Evolutionary conservation across 2,113 vertebrate species (phyloP).

Genomic region (Ovis canadensis): DNA sequence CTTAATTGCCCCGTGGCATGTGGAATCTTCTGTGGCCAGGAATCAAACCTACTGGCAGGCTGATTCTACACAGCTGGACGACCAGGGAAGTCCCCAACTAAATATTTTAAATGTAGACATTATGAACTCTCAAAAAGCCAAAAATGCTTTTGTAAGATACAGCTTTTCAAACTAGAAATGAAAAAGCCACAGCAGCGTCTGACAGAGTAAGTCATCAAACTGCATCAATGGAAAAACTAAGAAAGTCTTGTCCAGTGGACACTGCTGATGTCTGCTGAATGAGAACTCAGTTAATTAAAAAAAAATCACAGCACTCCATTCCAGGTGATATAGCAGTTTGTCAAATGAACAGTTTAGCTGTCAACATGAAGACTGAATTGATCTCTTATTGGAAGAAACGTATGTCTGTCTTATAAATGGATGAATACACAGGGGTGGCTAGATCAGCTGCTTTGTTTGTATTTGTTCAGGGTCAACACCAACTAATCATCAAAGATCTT

Average conservation of each 20-base stretch:
- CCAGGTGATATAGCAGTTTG: not conserved
- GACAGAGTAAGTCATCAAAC: not conserved
- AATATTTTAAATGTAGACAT: not conserved
- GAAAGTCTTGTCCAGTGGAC: not conserved
- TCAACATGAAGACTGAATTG: not conserved
- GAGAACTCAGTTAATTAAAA: not conserved
- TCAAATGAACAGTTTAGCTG: not conserved
- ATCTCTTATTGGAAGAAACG: not conserved
- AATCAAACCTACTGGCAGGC: not conserved
- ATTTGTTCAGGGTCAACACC: not conserved
- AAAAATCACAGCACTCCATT: not conserved
- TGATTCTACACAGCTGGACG: not conserved
- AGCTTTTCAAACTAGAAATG: not conserved
- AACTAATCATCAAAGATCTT: not conserved
- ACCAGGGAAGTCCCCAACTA: not conserved
- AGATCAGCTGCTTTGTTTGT: not conserved
- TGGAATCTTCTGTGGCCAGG: not conserved
- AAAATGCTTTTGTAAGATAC: not conserved
- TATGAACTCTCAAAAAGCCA: not conserved
- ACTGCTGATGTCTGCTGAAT: not conserved
- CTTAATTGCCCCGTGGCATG: not conserved
- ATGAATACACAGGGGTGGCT: not conserved
- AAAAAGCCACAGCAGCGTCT: not conserved
- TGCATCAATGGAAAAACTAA: not conserved
- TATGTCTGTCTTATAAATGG: not conserved